phyloP scores from a whole-genome alignment of 2,797 vertebrate genomes.

The Myotis myotis region DNA sequence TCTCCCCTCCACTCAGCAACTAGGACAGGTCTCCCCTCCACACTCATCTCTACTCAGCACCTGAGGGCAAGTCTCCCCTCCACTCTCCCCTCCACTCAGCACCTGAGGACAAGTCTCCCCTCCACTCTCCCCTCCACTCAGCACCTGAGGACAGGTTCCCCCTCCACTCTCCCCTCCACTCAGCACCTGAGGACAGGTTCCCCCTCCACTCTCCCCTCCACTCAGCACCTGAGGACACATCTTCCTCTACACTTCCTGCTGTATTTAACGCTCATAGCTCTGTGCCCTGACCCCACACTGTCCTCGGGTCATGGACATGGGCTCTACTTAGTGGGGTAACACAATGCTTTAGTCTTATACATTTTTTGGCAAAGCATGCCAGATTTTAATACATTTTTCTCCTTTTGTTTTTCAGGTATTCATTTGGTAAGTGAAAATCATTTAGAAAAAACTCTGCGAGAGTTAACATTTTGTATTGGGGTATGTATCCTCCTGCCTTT shows the following conservation, averaged over 20 bases:
- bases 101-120: neutral
- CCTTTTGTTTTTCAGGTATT: constrained; percentile 90
- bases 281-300: neutral
- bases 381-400: constrained; percentile 42
- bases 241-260: no score
- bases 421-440: constrained; percentile 92
- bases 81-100: neutral
- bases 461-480: constrained; percentile 42
- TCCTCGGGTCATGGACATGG: neutral
- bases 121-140: no score
- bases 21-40: no score
- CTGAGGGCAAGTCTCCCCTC: neutral
- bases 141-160: neutral
- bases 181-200: neutral
- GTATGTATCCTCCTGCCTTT: constrained; percentile 76
- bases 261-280: neutral
- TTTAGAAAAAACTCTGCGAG: constrained; percentile 48
- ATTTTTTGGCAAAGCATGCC: rapidly evolving
- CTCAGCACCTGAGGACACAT: neutral
- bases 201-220: neutral
- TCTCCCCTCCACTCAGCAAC: neutral
- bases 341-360: neutral
- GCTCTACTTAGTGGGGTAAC: neutral
- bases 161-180: no score
- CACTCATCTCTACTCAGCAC: no score